Conservation (phyloP, 2,797 vertebrate genomes). For the Anguilla anguilla region DNA sequence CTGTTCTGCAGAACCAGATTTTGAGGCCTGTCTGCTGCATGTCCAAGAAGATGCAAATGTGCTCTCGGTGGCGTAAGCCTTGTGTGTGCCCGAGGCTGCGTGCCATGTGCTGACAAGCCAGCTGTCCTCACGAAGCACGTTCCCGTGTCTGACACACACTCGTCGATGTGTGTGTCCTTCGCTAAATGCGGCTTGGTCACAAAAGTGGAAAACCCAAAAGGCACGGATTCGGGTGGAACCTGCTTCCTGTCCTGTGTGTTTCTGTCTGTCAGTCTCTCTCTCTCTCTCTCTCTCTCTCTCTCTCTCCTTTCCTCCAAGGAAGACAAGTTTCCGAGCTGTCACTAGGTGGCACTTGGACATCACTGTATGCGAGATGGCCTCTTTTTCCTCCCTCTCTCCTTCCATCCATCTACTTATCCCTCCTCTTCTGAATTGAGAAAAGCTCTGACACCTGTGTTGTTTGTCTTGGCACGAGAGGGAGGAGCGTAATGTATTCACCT, state of each 20-base stretch:
- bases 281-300: background rate
- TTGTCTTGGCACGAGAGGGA: slow-evolving; percentile 60
- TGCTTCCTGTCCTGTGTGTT: background rate
- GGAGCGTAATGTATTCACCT: slow-evolving; percentile 77
- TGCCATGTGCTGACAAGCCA: background rate
- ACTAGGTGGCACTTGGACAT: slow-evolving; percentile 79
- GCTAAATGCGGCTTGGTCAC: background rate
- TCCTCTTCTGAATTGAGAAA: slow-evolving; percentile 35
- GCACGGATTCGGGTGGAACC: background rate
- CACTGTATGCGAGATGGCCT: slow-evolving; percentile 31
- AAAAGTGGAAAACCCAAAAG: background rate
- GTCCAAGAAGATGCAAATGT: background rate
- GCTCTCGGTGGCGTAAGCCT: background rate
- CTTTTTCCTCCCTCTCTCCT: slow-evolving; percentile 17
- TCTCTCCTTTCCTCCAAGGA: background rate
- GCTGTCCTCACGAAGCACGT: background rate
- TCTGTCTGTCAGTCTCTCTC: background rate
- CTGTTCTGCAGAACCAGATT: background rate
- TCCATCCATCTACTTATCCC: slow-evolving; percentile 69
- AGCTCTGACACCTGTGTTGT: no score
- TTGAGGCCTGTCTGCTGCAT: background rate
- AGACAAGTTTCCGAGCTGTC: slow-evolving; percentile 48
- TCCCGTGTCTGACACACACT: background rate
- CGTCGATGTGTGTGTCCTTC: background rate
- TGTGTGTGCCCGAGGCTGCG: background rate